Evolutionary conservation across 2,888 invertebrate genomes (phyloP).

Genomic region (Stomorhina lunata): DNA sequence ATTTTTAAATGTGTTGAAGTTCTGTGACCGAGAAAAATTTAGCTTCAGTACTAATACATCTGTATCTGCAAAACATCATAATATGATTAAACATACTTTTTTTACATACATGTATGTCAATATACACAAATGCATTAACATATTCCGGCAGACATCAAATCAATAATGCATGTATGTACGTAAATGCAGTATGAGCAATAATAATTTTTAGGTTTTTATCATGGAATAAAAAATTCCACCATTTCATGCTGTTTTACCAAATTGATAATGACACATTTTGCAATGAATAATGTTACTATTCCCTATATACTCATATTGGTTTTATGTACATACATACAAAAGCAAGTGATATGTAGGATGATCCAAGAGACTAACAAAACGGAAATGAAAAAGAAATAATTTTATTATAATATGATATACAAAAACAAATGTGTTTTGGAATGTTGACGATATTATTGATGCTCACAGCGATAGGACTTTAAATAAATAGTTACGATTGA

Average conservation of each 20-base stretch:
- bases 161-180: background rate
- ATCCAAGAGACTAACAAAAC: background rate
- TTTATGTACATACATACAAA: too few relatives aligned
- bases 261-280: constrained; percentile 62
- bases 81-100: too few relatives aligned
- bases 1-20: too few relatives aligned
- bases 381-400: background rate
- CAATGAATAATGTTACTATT: constrained; percentile 45
- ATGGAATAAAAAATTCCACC: constrained; percentile 44
- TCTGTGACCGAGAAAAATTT: too few relatives aligned
- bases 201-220: constrained; percentile 42
- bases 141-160: background rate
- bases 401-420: constrained; percentile 24
- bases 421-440: constrained; percentile 6
- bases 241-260: constrained; percentile 51
- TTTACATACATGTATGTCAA: background rate
- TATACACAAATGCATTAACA: too few relatives aligned
- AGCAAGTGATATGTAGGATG: background rate
- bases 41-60: too few relatives aligned
- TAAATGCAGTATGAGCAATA: constrained; percentile 33
- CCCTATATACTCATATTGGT: constrained; percentile 17
- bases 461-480: constrained; percentile 32
- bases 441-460: constrained; percentile 1
- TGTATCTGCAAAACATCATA: too few relatives aligned
- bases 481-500: constrained; percentile 40